A percentile compares a stretch with the other conserved stretches of the same genome.
Evolutionary conservation across 2,888 invertebrate genomes (phyloP).

Genomic region (Drosophila leonis): DNA sequence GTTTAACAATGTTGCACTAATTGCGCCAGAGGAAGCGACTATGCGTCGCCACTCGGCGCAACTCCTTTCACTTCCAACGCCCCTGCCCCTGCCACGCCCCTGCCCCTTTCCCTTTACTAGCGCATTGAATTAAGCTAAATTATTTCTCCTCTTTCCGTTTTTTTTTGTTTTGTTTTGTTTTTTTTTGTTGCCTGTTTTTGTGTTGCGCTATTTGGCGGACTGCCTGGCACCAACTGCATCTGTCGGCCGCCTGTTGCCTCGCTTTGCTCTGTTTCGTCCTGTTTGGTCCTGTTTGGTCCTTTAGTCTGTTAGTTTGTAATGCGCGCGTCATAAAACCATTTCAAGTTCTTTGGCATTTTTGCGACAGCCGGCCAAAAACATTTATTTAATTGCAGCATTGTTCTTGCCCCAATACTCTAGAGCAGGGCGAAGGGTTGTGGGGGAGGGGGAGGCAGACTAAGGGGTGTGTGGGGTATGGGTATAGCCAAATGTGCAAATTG

Average conservation of each 20-base stretch:
- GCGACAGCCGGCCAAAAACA: conserved; percentile 59
- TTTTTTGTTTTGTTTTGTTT: background rate
- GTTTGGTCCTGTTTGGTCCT: background rate
- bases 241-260: conserved; percentile 22
- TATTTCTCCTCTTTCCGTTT: conserved; percentile 48
- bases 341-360: conserved; percentile 52
- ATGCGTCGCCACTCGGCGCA: conserved; percentile 49
- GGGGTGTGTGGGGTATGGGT: background rate
- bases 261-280: background rate
- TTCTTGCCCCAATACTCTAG: conserved; percentile 19
- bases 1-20: conserved; percentile 82
- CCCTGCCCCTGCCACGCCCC: background rate
- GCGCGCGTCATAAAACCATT: conserved; percentile 58
- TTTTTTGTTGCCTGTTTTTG: conserved; percentile 45
- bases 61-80: conserved; percentile 26
- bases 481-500: conserved; percentile 41
- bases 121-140: conserved; percentile 77
- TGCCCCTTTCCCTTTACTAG: background rate
- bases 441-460: background rate
- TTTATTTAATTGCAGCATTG: conserved; percentile 67
- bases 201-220: conserved; percentile 55
- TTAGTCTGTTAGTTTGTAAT: conserved; percentile 32
- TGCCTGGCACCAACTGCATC: conserved; percentile 72
- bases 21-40: conserved; percentile 80
- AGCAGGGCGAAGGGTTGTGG: background rate